phyloP scores from a whole-genome alignment of 2,888 invertebrate genomes.

The Drosophila pseudotalamancana region DNA sequence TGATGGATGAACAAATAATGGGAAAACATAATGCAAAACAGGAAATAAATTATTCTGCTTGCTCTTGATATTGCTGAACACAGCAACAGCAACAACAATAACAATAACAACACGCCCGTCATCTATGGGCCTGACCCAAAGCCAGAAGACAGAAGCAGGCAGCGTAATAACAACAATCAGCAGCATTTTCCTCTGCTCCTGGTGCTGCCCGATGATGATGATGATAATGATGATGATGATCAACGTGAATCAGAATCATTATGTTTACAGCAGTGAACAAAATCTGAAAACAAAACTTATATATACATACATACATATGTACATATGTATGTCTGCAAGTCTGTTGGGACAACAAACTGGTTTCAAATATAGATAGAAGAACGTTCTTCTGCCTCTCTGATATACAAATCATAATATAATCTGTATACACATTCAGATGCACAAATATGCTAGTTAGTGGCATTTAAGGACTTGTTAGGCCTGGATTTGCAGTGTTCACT shows the following conservation, averaged over 20 bases:
- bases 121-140: conserved; percentile 11
- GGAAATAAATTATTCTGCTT: conserved; percentile 67
- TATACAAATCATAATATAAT: too few species aligned
- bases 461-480: background rate
- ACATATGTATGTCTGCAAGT: background rate
- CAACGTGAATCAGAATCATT: conserved; percentile 32
- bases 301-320: background rate
- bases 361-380: too few species aligned
- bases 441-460: background rate
- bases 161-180: conserved; percentile 68
- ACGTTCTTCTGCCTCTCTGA: too few species aligned
- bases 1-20: conserved; percentile 71
- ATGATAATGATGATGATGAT: conserved; percentile 10
- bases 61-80: conserved; percentile 17
- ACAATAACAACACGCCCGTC: background rate
- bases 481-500: background rate
- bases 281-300: background rate
- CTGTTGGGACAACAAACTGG: background rate
- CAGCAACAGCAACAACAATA: too few species aligned
- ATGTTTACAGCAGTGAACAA: conserved; percentile 29
- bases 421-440: background rate
- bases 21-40: conserved; percentile 63
- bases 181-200: conserved; percentile 32
- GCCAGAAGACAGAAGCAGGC: conserved; percentile 41
- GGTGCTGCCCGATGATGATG: conserved; percentile 4